phyloP scores from a whole-genome alignment of 35 echinoderm and acorn worm species.

The Diadema setosum region DNA sequence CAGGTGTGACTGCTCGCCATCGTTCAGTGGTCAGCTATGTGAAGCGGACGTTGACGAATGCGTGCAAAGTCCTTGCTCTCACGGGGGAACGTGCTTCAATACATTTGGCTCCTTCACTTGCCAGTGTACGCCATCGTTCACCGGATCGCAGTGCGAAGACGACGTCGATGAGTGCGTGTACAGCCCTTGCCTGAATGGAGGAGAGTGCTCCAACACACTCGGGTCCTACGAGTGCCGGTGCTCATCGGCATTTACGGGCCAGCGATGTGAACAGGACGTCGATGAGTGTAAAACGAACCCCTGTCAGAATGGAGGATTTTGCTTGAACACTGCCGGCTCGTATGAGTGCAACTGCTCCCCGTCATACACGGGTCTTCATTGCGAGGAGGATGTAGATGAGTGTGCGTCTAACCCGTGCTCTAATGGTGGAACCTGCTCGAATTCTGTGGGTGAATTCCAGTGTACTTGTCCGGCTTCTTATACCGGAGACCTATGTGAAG shows the following conservation, averaged over 20 bases:
- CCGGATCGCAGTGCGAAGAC: constrained; percentile 29
- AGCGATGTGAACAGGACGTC: neutral
- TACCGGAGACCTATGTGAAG: neutral
- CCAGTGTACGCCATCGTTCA: constrained; percentile 17
- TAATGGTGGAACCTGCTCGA: neutral
- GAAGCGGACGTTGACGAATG: constrained; percentile 56
- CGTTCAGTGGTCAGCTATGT: constrained; percentile 51
- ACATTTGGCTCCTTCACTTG: constrained; percentile 36
- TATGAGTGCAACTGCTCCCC: neutral
- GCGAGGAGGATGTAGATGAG: neutral
- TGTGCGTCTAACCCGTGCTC: neutral
- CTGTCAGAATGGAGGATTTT: neutral
- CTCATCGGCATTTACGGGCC: neutral
- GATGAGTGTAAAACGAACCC: constrained; percentile 1
- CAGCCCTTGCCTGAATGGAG: neutral
- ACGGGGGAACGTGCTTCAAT: constrained; percentile 45
- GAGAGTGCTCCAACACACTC: neutral
- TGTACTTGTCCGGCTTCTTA: neutral
- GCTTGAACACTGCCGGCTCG: neutral
- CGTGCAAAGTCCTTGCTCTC: constrained; percentile 20
- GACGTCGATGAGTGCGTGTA: constrained; percentile 62
- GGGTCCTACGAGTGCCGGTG: neutral
- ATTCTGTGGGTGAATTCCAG: neutral
- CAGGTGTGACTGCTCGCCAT: constrained; percentile 45
- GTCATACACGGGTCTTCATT: neutral